These are phyloP conservation scores for Melolontha melolontha DNA, from an alignment of 2,888 invertebrate species.

Conservation along the genomic window DNA sequence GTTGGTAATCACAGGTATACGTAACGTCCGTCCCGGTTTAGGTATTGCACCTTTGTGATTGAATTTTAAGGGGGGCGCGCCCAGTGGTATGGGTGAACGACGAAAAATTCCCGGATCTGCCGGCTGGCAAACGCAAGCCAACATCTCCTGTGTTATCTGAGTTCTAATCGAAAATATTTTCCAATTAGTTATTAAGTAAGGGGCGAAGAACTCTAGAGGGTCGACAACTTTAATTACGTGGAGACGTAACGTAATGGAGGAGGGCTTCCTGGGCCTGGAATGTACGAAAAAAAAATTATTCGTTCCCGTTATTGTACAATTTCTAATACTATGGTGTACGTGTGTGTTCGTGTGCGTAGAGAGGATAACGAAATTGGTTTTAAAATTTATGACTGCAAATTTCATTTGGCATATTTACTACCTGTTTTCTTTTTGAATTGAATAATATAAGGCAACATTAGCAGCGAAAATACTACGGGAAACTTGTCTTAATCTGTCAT, in stretches of 20 bases:
- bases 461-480: no score
- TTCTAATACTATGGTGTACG: conserved; percentile 12
- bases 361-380: no score
- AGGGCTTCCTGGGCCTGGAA: background rate
- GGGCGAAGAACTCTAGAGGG: no score
- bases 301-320: background rate
- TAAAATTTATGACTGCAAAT: no score
- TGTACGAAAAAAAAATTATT: conserved; percentile 7
- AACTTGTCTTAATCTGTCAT: no score
- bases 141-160: conserved; percentile 62
- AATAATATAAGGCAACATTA: no score
- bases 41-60: conserved; percentile 54
- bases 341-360: no score
- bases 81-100: conserved; percentile 68
- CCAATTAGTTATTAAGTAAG: background rate
- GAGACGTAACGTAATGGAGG: background rate
- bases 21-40: conserved; percentile 56
- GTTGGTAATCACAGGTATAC: conserved; percentile 55
- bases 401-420: no score
- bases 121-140: conserved; percentile 78
- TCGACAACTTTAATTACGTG: background rate
- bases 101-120: conserved; percentile 71
- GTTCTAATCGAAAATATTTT: conserved; percentile 7
- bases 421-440: no score
- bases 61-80: conserved; percentile 63